Evolutionary conservation across 2,113 vertebrate genomes (phyloP).

Genomic region (Geothlypis trichas): DNA sequence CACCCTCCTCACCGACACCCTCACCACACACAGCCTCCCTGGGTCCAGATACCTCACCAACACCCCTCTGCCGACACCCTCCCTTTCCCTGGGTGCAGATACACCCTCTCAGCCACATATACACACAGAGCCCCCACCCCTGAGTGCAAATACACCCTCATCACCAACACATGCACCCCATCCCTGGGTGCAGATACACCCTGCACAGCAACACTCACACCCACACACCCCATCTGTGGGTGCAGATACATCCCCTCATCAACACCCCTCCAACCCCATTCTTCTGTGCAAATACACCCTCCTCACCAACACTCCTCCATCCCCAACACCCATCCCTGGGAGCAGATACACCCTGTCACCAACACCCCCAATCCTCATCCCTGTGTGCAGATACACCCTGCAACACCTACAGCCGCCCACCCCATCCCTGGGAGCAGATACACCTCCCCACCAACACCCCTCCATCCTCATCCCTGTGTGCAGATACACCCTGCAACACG

Average conservation of each 20-base stretch:
- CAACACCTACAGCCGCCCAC: neutral
- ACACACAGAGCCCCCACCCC: neutral
- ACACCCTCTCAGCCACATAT: neutral
- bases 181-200: neutral
- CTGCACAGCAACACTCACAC: neutral
- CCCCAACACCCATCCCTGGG: neutral
- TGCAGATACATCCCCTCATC: neutral
- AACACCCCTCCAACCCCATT: neutral
- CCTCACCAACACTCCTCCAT: neutral
- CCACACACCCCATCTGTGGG: neutral
- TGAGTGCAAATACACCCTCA: neutral
- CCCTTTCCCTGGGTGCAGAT: neutral
- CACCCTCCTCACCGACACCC: neutral
- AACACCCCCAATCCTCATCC: neutral
- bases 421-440: neutral
- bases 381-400: neutral
- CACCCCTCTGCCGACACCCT: neutral
- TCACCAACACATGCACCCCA: neutral
- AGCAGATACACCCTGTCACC: neutral
- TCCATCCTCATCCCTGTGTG: neutral
- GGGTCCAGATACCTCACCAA: neutral
- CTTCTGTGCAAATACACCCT: neutral
- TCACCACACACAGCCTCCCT: neutral
- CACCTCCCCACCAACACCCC: neutral
- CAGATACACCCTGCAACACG: neutral